Evolutionary conservation across 2,113 vertebrate genomes (phyloP).

Genomic region (Hypanus sabinus): DNA sequence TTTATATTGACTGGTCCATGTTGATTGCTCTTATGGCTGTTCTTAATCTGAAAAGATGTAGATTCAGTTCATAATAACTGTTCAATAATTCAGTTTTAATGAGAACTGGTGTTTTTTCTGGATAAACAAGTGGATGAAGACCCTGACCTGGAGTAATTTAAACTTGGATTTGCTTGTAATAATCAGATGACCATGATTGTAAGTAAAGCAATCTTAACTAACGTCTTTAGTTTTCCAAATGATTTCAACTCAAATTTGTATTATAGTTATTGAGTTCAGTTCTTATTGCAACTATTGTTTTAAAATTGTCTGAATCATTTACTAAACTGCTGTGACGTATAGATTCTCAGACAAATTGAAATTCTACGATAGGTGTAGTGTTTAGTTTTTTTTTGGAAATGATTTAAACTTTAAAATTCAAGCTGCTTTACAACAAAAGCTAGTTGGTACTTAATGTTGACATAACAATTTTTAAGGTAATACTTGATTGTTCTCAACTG

Average conservation of each 20-base stretch:
- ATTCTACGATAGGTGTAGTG: not conserved
- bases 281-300: not conserved
- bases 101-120: not conserved
- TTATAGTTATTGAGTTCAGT: not conserved
- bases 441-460: not conserved
- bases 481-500: conserved; percentile 19
- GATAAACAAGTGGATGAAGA: conserved; percentile 22
- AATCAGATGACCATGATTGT: conserved; percentile 34
- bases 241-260: not conserved
- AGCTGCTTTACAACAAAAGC: not conserved
- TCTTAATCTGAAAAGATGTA: not conserved
- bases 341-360: not conserved
- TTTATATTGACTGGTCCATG: not conserved
- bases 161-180: not conserved
- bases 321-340: not conserved
- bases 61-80: not conserved
- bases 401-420: conserved; percentile 2
- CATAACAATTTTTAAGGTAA: not conserved
- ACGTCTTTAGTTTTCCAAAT: not conserved
- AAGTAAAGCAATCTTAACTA: not conserved
- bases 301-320: not conserved
- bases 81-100: not conserved
- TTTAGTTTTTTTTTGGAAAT: not conserved
- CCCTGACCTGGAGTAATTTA: conserved; percentile 22
- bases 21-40: conserved; percentile 5